Evolutionary conservation across 2,888 invertebrate genomes (phyloP), one percentile per base, ranked within the genome.

Genomic region (Monochamus alternatus): DNA sequence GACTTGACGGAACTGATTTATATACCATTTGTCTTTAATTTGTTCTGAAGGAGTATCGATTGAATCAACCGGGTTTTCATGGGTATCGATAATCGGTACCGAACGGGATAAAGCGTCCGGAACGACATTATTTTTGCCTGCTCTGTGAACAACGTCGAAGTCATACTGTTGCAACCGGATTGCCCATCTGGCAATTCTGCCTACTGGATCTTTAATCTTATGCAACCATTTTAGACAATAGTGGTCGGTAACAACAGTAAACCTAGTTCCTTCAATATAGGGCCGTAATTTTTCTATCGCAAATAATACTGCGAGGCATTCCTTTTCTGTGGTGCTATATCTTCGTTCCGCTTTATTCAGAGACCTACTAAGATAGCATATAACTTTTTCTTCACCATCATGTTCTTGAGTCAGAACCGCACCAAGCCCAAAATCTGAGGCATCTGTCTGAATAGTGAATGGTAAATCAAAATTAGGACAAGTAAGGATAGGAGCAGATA

Each of bases 201-300:
- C 77, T 12, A 58, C 44, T 1, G 80, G 75, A 58, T 81, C 74
- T 63, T 83, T 81, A 5, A 73, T 44, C 22, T 69, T 63, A 9
- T 47, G 47, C 10, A 77, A 30, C 74, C 75, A 77, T 55, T 59
- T 30, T 3, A 77, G 63, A 30, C 70, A 62, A 22, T 44, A 66
- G 31, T 80, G 79, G 38, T 81, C 78, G 0, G 78, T 81, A 2
- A 81, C 44, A 7, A 80, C 81, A 1, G 70, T 78, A 32, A 82
- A 82, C 0, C 38, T 60, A 30, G 68, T 22, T 3, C 73, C 74
- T 31, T 81, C 78, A 5, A 82, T 38, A 69, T 82, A 81, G 9
- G 59, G 70, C 1, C 80, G 38, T 8, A 78, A 68, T 47, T 76
- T 78, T 67, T 80, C 75, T 9, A 81, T 58, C 3, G 75, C 77